Conservation (phyloP, 1,140 invertebrate species). For the Samia ricini region DNA sequence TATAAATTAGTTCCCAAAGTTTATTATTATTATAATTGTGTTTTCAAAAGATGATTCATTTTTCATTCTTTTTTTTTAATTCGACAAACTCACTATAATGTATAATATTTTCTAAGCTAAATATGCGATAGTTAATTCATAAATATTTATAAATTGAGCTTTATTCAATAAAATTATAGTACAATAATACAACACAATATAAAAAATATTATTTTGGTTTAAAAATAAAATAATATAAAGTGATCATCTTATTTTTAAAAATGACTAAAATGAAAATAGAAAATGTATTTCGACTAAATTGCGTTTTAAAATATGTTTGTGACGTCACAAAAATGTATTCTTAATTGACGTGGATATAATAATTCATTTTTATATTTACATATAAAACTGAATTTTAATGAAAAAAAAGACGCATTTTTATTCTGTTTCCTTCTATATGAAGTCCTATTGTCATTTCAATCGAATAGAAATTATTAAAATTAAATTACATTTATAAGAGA, state of each 20-base stretch:
- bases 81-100: background rate
- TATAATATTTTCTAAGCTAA: background rate
- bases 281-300: slow-evolving; percentile 34
- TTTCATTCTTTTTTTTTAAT: background rate
- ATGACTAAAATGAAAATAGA: slow-evolving; percentile 75
- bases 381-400: background rate
- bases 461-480: slow-evolving; percentile 17
- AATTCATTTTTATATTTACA: background rate
- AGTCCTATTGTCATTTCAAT: slow-evolving; percentile 74
- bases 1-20: too few species aligned
- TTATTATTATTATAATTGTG: too few species aligned
- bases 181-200: background rate
- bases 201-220: background rate
- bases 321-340: background rate
- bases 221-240: background rate
- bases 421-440: slow-evolving; percentile 38
- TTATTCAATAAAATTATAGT: background rate
- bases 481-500: slow-evolving; percentile 14
- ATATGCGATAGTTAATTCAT: background rate
- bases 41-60: too few species aligned
- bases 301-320: slow-evolving; percentile 7
- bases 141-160: background rate
- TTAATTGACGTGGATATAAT: background rate
- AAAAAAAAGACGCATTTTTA: slow-evolving; percentile 13
- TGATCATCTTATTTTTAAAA: background rate